These are phyloP conservation scores for Delia radicum DNA, from an alignment of 1,140 invertebrate species.

Conservation along the genomic window DNA sequence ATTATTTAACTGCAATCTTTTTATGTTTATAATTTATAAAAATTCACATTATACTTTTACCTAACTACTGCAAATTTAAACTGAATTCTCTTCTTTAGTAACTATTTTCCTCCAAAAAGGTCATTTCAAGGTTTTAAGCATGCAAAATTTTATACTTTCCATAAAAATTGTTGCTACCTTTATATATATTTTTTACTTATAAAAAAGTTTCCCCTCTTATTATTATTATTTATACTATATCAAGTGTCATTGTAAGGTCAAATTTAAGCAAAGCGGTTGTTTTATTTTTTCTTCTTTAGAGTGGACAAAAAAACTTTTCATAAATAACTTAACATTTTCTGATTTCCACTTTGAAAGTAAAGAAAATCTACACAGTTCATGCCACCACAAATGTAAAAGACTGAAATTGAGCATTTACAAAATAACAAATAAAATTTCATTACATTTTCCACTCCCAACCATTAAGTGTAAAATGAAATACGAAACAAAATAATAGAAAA, in stretches of 20 bases:
- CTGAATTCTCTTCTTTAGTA: no score
- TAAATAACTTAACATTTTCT: not conserved
- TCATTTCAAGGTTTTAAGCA: not conserved
- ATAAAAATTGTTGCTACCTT: not conserved
- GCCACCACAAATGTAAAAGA: not conserved
- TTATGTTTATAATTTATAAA: no score
- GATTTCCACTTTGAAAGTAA: not conserved
- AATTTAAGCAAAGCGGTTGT: not conserved
- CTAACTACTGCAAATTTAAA: no score
- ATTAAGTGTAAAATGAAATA: not conserved
- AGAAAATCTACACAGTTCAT: not conserved
- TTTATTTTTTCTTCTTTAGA: not conserved
- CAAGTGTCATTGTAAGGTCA: slow-evolving; percentile 1
- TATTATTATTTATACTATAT: not conserved
- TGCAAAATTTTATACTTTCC: not conserved
- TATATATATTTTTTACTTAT: not conserved
- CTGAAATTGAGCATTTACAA: not conserved
- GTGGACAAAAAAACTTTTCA: not conserved
- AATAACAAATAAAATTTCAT: not conserved
- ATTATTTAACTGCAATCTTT: no score
- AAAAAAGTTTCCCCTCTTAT: not conserved
- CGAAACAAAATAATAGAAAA: not conserved
- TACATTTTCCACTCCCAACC: not conserved
- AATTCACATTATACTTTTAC: no score
- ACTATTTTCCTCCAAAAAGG: not conserved